Percentiles rank a stretch among this genome's conserved stretches.
These are phyloP conservation scores for Dolichotis patagonum DNA, from an alignment of 2,113 vertebrate genomes.

Conservation along the genomic window DNA sequence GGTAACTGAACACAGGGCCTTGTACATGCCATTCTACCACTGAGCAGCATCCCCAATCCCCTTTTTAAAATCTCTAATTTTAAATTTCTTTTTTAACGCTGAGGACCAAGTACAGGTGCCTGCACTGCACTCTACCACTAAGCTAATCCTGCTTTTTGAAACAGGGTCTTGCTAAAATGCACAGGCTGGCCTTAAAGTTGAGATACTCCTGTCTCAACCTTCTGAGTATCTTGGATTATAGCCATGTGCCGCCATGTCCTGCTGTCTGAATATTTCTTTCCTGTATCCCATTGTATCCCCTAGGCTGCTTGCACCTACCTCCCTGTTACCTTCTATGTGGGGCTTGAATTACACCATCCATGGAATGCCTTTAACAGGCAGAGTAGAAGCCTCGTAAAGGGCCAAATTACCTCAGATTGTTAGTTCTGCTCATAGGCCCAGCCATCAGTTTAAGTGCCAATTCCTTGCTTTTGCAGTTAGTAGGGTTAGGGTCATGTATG, in stretches of 20 bases:
- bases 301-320: neutral
- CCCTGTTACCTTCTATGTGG: neutral
- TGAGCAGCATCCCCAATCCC: neutral
- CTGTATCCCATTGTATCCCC: neutral
- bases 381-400: neutral
- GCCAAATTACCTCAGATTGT: neutral
- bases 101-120: neutral
- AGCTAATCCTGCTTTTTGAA: neutral
- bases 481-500: neutral
- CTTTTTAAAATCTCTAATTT: neutral
- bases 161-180: neutral
- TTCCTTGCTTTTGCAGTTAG: neutral
- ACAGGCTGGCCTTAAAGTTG: neutral
- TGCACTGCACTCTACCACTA: neutral
- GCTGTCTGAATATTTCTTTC: neutral
- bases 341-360: neutral
- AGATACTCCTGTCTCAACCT: neutral
- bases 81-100: neutral
- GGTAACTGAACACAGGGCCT: neutral
- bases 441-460: neutral
- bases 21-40: neutral
- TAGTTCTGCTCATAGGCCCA: constrained; percentile 19
- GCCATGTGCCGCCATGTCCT: neutral
- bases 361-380: neutral
- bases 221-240: neutral